These are phyloP conservation scores for Encarsia formosa DNA, from an alignment of 2,888 invertebrate genomes.

Conservation along the genomic window DNA sequence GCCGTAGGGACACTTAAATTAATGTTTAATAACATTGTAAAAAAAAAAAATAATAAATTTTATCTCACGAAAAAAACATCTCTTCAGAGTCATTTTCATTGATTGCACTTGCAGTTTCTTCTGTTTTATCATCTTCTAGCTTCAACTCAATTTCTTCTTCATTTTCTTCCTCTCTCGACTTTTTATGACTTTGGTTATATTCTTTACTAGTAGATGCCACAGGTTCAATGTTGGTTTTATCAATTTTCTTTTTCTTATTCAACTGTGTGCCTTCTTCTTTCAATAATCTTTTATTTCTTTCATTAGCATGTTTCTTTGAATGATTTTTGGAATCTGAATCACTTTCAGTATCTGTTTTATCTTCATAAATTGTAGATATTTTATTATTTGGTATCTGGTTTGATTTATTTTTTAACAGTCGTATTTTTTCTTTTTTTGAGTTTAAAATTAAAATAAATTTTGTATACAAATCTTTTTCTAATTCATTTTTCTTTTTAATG, in stretches of 20 bases:
- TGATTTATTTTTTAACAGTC: constrained; percentile 32
- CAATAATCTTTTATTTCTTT: neutral
- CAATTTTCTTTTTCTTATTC: neutral
- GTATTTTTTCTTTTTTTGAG: constrained; percentile 37
- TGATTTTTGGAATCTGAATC: neutral
- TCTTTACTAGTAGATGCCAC: neutral
- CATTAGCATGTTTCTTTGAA: neutral
- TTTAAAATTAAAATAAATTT: constrained; percentile 37
- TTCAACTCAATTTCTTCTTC: constrained; percentile 21
- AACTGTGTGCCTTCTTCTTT: neutral
- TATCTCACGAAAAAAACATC: neutral
- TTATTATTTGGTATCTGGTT: neutral
- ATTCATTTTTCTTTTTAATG: constrained; percentile 29
- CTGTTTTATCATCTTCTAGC: constrained; percentile 15
- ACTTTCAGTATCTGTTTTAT: neutral
- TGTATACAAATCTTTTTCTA: constrained; percentile 35
- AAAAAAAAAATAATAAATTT: constrained; percentile 1
- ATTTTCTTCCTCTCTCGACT: constrained; percentile 9
- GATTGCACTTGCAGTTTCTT: neutral
- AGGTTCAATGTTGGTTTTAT: neutral
- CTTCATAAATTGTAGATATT: neutral
- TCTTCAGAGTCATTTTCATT: constrained; percentile 15
- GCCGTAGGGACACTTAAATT: too few species aligned
- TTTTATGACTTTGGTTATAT: neutral
- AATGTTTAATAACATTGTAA: neutral